Evolutionary conservation across 1,140 invertebrate genomes (phyloP).

Genomic region (Drosophila tropicalis): DNA sequence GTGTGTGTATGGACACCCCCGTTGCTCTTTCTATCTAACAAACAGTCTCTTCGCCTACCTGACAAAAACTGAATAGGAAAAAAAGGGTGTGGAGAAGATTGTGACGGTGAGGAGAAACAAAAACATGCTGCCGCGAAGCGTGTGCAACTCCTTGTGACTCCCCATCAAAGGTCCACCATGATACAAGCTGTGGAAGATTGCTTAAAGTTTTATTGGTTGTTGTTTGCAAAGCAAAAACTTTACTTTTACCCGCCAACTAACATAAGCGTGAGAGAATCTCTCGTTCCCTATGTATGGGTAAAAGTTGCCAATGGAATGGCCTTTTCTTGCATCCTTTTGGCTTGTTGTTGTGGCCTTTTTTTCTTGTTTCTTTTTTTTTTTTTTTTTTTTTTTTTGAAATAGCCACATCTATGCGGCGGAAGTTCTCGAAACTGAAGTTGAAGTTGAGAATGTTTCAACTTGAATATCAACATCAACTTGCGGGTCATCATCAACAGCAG

Average conservation of each 20-base stretch:
- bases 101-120: no score
- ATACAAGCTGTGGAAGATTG: slow-evolving; percentile 69
- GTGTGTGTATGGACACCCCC: no score
- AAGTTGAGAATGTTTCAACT: slow-evolving; percentile 23
- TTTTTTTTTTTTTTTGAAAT: slow-evolving; percentile 33
- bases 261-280: slow-evolving; percentile 14
- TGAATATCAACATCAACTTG: slow-evolving; percentile 19
- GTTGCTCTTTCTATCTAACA: neutral
- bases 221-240: slow-evolving; percentile 81
- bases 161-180: no score
- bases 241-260: slow-evolving; percentile 67
- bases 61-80: neutral
- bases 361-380: slow-evolving; percentile 17
- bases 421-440: slow-evolving; percentile 48
- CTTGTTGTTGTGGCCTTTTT: neutral
- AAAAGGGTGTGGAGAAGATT: neutral
- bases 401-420: slow-evolving; percentile 43
- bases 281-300: neutral
- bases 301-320: slow-evolving; percentile 8
- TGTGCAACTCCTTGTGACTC: neutral
- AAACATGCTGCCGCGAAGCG: slow-evolving; percentile 11
- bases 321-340: slow-evolving; percentile 21
- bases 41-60: neutral
- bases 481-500: slow-evolving; percentile 14
- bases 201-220: slow-evolving; percentile 82